Percentiles rank a stretch among this genome's conserved stretches.
These are phyloP conservation scores for Apis florea DNA, from an alignment of 1,140 invertebrate species.

Conservation along the genomic window DNA sequence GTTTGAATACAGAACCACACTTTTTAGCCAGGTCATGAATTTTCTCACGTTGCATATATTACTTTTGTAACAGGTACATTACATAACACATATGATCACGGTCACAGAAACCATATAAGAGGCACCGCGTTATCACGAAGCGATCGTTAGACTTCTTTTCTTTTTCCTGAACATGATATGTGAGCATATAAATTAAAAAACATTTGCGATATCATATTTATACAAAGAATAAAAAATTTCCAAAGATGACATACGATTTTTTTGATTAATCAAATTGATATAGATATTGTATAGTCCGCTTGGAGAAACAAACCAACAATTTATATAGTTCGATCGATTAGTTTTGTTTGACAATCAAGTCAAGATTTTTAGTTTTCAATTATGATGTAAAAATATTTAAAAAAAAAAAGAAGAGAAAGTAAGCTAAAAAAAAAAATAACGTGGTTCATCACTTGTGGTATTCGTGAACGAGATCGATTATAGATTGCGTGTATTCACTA, in stretches of 20 bases:
- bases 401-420: no score
- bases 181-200: not conserved
- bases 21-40: constrained; percentile 70
- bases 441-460: constrained; percentile 53
- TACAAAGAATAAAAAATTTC: not conserved
- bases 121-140: constrained; percentile 12
- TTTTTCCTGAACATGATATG: not conserved
- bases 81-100: constrained; percentile 62
- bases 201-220: not conserved
- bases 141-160: not conserved
- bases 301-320: constrained; percentile 9
- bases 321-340: not conserved
- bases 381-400: not conserved
- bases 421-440: not conserved
- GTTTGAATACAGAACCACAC: constrained; percentile 63
- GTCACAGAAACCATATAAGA: constrained; percentile 45
- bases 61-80: constrained; percentile 67
- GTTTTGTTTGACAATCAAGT: not conserved
- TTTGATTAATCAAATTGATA: not conserved
- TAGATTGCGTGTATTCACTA: constrained; percentile 71
- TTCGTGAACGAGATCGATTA: constrained; percentile 55
- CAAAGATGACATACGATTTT: not conserved
- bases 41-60: constrained; percentile 71
- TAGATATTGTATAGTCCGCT: not conserved
- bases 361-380: not conserved